A percentile compares a stretch with the other conserved stretches of the same genome.
Conservation (phyloP, 2,113 vertebrate species). For the Onychostruthus taczanowskii region DNA sequence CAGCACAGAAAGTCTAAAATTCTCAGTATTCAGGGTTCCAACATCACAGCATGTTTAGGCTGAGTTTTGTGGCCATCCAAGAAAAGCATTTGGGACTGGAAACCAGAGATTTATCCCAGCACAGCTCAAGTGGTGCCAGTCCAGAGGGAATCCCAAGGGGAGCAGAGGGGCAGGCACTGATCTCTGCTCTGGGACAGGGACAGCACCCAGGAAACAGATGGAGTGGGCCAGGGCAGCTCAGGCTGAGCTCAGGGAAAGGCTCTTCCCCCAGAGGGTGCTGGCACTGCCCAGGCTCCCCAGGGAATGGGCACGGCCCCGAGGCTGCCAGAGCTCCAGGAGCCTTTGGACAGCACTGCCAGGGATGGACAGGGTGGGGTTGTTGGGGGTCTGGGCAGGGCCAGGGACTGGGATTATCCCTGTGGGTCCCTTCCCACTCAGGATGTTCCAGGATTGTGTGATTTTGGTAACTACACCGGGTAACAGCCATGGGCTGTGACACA, state of each 20-base stretch:
- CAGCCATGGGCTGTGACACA: background rate
- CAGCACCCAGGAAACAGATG: fast-evolving
- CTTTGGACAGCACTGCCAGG: background rate
- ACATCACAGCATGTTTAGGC: too few relatives aligned
- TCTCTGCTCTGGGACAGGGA: background rate
- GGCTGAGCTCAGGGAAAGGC: background rate
- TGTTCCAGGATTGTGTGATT: background rate
- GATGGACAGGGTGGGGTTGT: fast-evolving
- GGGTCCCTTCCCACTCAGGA: fast-evolving
- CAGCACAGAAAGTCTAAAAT: background rate
- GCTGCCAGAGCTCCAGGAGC: background rate
- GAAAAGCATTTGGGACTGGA: background rate
- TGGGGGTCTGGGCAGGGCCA: background rate
- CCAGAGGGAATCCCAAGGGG: background rate
- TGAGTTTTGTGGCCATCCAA: background rate
- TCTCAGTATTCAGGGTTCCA: background rate
- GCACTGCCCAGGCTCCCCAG: background rate
- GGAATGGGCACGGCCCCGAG: background rate
- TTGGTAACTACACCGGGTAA: background rate
- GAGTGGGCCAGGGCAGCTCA: background rate
- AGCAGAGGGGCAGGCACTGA: fast-evolving
- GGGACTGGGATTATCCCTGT: fast-evolving
- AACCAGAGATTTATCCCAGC: background rate
- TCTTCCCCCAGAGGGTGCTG: background rate
- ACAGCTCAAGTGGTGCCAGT: background rate